phyloP scores from a whole-genome alignment of 2,888 invertebrate species.

The Limnephilus lunatus region DNA sequence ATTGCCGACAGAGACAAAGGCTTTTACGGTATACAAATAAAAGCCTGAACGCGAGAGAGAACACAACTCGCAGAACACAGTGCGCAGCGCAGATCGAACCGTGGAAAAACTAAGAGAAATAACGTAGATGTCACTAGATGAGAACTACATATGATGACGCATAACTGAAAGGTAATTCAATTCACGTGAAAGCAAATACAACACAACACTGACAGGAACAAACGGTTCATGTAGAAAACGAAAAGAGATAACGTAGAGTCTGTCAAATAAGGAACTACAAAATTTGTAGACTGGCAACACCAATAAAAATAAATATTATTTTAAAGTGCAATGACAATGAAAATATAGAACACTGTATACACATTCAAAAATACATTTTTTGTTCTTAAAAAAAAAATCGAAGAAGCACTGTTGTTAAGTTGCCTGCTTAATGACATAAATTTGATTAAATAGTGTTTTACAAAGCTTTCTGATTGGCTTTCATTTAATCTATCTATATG shows the following conservation, averaged over 20 bases:
- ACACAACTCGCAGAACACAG: neutral
- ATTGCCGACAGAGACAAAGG: constrained; percentile 2
- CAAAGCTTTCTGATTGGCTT: no score
- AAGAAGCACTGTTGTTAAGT: no score
- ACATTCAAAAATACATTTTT: no score
- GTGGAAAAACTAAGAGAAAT: neutral
- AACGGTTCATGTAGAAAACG: neutral
- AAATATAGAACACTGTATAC: no score
- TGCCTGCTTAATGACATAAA: no score
- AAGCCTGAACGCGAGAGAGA: neutral
- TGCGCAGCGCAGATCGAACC: neutral
- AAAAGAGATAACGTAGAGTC: neutral
- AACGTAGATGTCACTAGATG: neutral
- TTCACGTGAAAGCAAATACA: neutral
- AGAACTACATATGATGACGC: neutral
- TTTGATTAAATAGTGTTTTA: no score
- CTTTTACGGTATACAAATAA: constrained; percentile 2
- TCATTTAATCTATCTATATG: no score
- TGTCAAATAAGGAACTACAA: no score
- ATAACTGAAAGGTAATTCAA: neutral
- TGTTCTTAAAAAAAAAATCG: no score
- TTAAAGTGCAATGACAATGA: no score
- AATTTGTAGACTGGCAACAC: no score
- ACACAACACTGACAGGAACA: neutral
- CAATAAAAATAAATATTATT: no score